A percentile compares a stretch with the other conserved stretches of the same genome.
Evolutionary conservation across 2,113 vertebrate species (phyloP).

Genomic region (Nibea albiflora): DNA sequence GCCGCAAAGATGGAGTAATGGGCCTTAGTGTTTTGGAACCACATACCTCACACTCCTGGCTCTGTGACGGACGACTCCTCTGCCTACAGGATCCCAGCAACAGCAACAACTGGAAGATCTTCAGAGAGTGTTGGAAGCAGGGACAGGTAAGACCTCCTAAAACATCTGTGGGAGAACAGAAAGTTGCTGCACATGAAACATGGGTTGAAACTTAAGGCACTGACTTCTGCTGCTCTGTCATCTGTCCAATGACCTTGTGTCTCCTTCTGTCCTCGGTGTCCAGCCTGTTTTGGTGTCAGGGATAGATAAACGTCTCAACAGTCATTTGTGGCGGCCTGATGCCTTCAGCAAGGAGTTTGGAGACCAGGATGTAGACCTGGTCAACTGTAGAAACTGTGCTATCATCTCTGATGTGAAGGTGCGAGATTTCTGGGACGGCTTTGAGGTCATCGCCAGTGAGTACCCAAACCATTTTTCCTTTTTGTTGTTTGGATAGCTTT

Average conservation of each 20-base stretch:
- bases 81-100: constrained; percentile 98
- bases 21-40: constrained; percentile 96
- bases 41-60: constrained; percentile 98
- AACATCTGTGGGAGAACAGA: background rate
- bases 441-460: constrained; percentile 96
- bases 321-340: constrained; percentile 92
- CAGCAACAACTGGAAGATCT: constrained; percentile 99
- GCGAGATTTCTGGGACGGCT: constrained; percentile 99
- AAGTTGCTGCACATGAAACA: background rate
- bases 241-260: background rate
- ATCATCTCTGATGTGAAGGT: constrained; percentile 99
- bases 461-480: constrained; percentile 27
- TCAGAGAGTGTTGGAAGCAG: constrained; percentile 99
- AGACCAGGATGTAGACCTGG: constrained; percentile 97
- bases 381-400: constrained; percentile 98
- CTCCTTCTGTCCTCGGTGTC: constrained; percentile 20
- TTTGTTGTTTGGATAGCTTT: background rate
- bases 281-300: constrained; percentile 98
- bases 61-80: constrained; percentile 96
- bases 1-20: constrained; percentile 92
- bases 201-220: background rate
- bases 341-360: constrained; percentile 99
- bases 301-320: constrained; percentile 94
- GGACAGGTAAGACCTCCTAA: constrained; percentile 89
- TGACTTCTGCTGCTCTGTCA: background rate